Base-by-base conservation (phyloP, 2,113 vertebrate genomes). In the Urocynchramus pylzowi region DNA sequence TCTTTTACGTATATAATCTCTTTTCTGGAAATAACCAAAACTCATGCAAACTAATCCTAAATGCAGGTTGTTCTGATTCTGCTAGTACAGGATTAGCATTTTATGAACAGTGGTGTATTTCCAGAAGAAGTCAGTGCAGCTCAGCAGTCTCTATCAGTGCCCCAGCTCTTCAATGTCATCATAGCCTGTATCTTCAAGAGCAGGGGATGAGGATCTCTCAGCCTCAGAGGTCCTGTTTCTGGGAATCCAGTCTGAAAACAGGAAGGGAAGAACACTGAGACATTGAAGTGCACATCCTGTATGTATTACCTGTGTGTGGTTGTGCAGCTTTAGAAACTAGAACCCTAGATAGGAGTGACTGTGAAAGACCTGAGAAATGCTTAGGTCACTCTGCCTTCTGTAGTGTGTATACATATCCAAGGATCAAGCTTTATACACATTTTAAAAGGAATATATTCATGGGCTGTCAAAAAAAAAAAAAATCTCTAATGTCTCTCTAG, bases 241-340 rank as follows among this genome's bases (percentile, higher is more conserved):
- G 37, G 63, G 63, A 77, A 27, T 93, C 67, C 26, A 13, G 30
- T 80, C 95, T 97, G 94, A 74, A 93, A 97, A 50, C 4, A n/a
- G 6, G 16, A 96, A 54, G 20, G 45, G 63, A 81, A 75, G 57
- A 77, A 56, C 35, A 63, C 11, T 41, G 53, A 86, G 45, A 33
- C 6, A 74, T 30, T 27, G n/a, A 90, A 81, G 59, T n/a, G 16
- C 23, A 50, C 2, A 15, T 64, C 19, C 26, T 65, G 16, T 11
- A 16, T 0, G 0, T 50, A 4, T 33, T 49, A 44, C 26, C 37
- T 63, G 44, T 42, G 10, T 26, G 41, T 45, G 27, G 8, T 53
- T 75, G 27, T 53, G 21, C 44, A 78, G 39, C 39, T 75, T 7
- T 56, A 63, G 69, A 60, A 89, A 26, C 63, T 5, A 84, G 44